Conservation (phyloP, 2,888 invertebrate species). For the Dexiosoma caninum region DNA sequence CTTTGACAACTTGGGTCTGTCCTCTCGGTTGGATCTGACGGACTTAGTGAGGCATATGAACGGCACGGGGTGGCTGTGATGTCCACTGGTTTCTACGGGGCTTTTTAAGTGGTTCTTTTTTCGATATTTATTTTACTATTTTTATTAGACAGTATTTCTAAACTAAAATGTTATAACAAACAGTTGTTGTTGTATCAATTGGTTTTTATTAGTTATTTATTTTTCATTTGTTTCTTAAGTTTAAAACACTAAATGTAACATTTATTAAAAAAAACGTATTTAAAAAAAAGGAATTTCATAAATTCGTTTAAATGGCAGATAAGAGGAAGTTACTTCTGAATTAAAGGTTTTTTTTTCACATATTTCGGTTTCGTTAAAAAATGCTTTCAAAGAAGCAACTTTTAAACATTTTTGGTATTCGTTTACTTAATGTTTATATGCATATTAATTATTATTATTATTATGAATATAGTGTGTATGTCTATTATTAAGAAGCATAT, state of each 20-base stretch:
- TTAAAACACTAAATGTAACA: constrained; percentile 61
- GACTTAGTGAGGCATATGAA: too few relatives aligned
- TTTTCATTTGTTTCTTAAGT: constrained; percentile 60
- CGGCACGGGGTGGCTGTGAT: too few relatives aligned
- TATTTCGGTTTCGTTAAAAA: constrained; percentile 35
- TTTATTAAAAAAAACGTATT: constrained; percentile 59
- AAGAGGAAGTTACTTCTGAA: constrained; percentile 46
- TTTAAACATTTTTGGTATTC: constrained; percentile 57
- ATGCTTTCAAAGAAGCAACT: constrained; percentile 23
- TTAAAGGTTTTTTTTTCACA: constrained; percentile 29
- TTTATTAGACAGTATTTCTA: too few relatives aligned
- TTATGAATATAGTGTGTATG: constrained; percentile 8
- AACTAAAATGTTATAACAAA: too few relatives aligned
- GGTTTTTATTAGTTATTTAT: constrained; percentile 50
- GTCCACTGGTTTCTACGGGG: too few relatives aligned
- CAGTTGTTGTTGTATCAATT: too few relatives aligned
- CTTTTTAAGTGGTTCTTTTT: too few relatives aligned
- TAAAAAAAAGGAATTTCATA: constrained; percentile 59
- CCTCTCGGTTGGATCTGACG: too few relatives aligned
- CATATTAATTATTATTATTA: constrained; percentile 47
- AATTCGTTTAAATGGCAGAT: constrained; percentile 62
- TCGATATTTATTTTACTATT: too few relatives aligned
- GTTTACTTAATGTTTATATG: constrained; percentile 56
- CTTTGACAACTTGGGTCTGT: too few relatives aligned
- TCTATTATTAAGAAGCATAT: constrained; percentile 35